Conservation (phyloP, 2,888 invertebrate species). For the Laspeyria flexula region DNA sequence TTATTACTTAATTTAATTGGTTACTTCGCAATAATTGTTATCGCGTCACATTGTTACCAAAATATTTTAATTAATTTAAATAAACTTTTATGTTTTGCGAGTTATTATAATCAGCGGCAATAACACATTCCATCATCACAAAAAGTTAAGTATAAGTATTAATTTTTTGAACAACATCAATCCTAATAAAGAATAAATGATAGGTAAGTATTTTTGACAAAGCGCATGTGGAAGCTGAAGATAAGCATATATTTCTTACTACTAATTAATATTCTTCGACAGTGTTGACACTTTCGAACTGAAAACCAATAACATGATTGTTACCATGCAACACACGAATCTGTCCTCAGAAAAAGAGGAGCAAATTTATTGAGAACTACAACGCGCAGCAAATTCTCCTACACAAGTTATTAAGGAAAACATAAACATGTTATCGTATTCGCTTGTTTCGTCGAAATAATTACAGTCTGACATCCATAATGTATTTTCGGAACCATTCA, state of each 20-base stretch:
- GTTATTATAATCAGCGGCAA: too few species aligned
- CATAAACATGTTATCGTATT: slow-evolving; percentile 12
- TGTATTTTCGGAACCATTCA: background rate
- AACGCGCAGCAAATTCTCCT: slow-evolving; percentile 32
- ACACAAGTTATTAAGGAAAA: slow-evolving; percentile 24
- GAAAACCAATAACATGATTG: slow-evolving; percentile 27
- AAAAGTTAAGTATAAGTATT: too few species aligned
- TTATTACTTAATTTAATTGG: too few species aligned
- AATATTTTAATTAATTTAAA: too few species aligned
- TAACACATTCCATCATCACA: too few species aligned
- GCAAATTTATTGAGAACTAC: slow-evolving; percentile 31
- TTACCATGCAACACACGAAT: slow-evolving; percentile 32
- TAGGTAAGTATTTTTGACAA: too few species aligned
- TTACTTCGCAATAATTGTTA: too few species aligned
- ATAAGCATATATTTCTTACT: background rate
- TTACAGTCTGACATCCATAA: background rate
- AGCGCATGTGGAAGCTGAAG: too few species aligned
- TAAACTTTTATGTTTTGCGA: too few species aligned
- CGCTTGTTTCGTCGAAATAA: slow-evolving; percentile 2
- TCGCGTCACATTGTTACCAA: too few species aligned
- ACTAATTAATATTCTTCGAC: background rate
- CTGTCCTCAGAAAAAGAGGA: slow-evolving; percentile 23
- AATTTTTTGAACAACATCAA: too few species aligned
- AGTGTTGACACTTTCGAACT: slow-evolving; percentile 32
- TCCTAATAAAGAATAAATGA: too few species aligned